phyloP scores from a whole-genome alignment of 2,888 invertebrate species.

The Podabrus alpinus region DNA sequence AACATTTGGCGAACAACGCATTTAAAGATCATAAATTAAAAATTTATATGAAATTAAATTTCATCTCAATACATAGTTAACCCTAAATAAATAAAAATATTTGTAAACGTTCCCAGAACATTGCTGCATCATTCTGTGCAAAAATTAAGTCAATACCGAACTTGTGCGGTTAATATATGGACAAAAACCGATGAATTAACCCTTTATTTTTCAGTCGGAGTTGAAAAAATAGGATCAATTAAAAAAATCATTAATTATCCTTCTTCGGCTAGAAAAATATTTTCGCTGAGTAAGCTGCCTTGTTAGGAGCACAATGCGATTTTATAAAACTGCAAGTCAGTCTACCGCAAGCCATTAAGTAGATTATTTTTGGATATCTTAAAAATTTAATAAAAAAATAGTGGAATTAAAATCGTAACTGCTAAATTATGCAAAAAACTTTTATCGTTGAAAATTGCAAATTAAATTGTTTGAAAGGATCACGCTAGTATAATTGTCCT shows the following conservation, averaged over 20 bases:
- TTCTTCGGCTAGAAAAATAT: background rate
- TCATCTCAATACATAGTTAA: too few species aligned
- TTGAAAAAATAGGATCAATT: background rate
- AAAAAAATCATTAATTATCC: background rate
- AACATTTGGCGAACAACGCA: too few species aligned
- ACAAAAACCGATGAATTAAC: background rate
- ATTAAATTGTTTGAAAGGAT: background rate
- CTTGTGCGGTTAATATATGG: background rate
- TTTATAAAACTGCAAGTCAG: background rate
- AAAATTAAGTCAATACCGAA: too few species aligned
- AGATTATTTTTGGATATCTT: background rate
- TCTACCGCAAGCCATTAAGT: constrained; percentile 3
- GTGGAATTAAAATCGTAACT: background rate
- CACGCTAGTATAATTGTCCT: background rate
- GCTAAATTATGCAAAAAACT: background rate
- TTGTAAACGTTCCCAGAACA: too few species aligned
- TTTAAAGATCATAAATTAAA: too few species aligned
- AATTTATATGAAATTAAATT: too few species aligned
- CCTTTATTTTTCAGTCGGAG: background rate
- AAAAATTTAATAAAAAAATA: background rate
- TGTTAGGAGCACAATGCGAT: background rate
- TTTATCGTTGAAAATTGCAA: background rate
- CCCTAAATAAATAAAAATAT: too few species aligned
- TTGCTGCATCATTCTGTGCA: too few species aligned
- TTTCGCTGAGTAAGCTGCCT: background rate